Percentiles rank a stretch among this genome's conserved stretches.
These are phyloP conservation scores for Nasua narica DNA, from an alignment of 2,797 vertebrate genomes.

Conservation along the genomic window DNA sequence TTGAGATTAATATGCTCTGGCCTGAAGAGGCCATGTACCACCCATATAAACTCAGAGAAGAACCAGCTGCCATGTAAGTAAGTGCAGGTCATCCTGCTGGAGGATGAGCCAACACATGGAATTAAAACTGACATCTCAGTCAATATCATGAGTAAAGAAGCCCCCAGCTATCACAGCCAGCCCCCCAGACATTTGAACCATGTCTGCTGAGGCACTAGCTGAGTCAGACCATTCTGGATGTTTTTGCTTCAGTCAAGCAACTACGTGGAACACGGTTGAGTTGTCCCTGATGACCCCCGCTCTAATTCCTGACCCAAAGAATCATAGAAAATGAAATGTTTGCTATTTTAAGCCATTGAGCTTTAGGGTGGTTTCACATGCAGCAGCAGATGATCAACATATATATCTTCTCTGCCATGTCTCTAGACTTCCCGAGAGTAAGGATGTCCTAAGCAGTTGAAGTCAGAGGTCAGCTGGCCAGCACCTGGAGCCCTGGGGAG, in stretches of 20 bases:
- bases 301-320: background rate
- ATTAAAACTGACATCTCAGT: background rate
- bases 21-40: background rate
- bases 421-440: background rate
- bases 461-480: background rate
- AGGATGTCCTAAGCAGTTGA: background rate
- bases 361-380: background rate
- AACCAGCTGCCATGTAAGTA: background rate
- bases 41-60: background rate
- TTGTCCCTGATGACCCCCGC: background rate
- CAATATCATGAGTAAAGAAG: too few relatives aligned
- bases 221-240: background rate
- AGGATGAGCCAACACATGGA: background rate
- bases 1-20: background rate
- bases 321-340: background rate
- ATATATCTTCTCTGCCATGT: background rate
- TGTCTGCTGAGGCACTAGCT: background rate
- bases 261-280: rapidly evolving
- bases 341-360: background rate
- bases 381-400: background rate
- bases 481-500: background rate
- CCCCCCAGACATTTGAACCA: background rate
- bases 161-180: background rate
- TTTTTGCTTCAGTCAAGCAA: too few relatives aligned
- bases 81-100: background rate